Evolutionary conservation across 2,888 invertebrate genomes (phyloP).

Genomic region (Corbicula japonica): DNA sequence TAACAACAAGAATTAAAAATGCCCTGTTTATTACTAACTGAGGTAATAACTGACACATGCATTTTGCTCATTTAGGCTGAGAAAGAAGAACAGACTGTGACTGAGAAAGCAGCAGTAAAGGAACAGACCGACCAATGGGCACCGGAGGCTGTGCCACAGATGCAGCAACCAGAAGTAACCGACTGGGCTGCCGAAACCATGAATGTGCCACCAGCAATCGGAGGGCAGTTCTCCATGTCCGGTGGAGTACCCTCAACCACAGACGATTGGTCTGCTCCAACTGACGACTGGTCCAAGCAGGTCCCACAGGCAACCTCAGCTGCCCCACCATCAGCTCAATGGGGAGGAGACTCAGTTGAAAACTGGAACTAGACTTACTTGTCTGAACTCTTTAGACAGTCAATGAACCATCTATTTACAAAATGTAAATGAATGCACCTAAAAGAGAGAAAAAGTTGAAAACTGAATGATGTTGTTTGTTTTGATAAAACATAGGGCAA

Average conservation of each 20-base stretch:
- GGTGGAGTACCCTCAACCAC: slow-evolving; percentile 43
- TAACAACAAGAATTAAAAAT: too few relatives aligned
- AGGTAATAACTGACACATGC: too few relatives aligned
- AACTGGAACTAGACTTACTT: slow-evolving; percentile 80
- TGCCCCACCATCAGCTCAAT: slow-evolving; percentile 67
- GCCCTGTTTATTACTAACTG: too few relatives aligned
- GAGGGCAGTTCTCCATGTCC: slow-evolving; percentile 62
- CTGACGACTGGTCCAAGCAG: slow-evolving; percentile 74
- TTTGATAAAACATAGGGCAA: too few relatives aligned
- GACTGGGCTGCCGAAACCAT: slow-evolving; percentile 84
- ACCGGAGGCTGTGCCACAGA: slow-evolving; percentile 64
- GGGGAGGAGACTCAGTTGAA: slow-evolving; percentile 80
- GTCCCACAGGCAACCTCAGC: slow-evolving; percentile 59
- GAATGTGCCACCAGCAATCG: slow-evolving; percentile 65
- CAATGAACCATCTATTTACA: too few relatives aligned
- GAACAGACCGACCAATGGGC: slow-evolving; percentile 77
- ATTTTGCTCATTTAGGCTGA: slow-evolving; percentile 89
- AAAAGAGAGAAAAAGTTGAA: too few relatives aligned
- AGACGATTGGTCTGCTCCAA: too few relatives aligned
- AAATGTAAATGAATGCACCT: too few relatives aligned
- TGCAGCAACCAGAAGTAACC: slow-evolving; percentile 71
- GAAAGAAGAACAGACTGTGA: slow-evolving; percentile 93
- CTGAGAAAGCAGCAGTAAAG: slow-evolving; percentile 80
- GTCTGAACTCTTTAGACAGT: too few relatives aligned
- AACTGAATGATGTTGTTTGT: too few relatives aligned